Conservation (phyloP, 2,113 vertebrate genomes). For the Chlorodrepanis virens region DNA sequence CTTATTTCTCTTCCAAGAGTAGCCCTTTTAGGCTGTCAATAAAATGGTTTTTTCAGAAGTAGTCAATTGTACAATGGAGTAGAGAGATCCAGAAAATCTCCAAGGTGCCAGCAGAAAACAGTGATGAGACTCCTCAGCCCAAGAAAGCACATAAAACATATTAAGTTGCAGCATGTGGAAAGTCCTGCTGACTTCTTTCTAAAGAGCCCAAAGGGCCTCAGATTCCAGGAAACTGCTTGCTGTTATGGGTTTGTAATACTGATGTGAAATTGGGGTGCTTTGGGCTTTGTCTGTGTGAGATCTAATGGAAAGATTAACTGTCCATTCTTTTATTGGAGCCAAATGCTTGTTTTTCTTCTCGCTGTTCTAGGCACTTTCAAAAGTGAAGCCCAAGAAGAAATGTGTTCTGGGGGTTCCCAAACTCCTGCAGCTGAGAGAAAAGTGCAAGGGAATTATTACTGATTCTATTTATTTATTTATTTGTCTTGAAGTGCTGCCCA, state of each 20-base stretch:
- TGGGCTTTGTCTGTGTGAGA: background rate
- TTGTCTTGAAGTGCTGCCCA: constrained; percentile 19
- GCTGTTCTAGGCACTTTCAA: background rate
- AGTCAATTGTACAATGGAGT: background rate
- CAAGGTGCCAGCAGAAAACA: constrained; percentile 11
- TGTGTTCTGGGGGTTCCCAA: background rate
- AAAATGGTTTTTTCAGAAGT: background rate
- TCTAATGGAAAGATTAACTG: background rate
- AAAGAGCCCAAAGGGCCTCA: background rate
- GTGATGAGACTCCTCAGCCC: background rate
- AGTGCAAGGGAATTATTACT: background rate
- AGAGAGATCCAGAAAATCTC: constrained; percentile 6
- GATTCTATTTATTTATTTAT: constrained; percentile 21
- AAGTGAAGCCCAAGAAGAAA: background rate
- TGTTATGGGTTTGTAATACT: background rate
- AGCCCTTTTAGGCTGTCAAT: background rate
- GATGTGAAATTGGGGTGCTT: background rate
- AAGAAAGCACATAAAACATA: background rate
- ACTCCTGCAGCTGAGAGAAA: background rate
- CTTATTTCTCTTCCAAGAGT: background rate
- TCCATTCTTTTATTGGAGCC: background rate
- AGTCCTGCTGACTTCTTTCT: background rate
- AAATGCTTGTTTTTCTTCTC: background rate
- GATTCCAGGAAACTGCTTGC: constrained; percentile 17
- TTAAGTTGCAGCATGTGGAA: background rate